A percentile compares a stretch with the other conserved stretches of the same genome.
phyloP scores from a whole-genome alignment of 2,888 invertebrate species.

The Eilema caniola region DNA sequence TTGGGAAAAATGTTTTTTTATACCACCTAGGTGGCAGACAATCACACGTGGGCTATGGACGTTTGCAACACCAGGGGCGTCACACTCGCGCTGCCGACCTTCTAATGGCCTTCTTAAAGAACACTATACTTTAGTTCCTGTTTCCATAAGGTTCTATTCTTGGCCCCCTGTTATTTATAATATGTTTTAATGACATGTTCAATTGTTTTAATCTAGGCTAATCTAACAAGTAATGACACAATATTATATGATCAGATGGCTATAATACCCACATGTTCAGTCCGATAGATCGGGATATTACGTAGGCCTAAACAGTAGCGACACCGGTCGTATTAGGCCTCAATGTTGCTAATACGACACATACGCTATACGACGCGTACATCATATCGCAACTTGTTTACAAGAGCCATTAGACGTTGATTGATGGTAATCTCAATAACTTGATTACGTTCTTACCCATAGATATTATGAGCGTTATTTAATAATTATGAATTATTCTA shows the following conservation, averaged over 20 bases:
- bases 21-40: too few species aligned
- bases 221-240: neutral
- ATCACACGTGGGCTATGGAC: too few species aligned
- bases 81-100: too few species aligned
- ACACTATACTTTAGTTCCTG: too few species aligned
- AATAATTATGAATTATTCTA: neutral
- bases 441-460: slow-evolving; percentile 15
- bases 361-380: neutral
- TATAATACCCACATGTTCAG: slow-evolving; percentile 1
- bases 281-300: slow-evolving; percentile 18
- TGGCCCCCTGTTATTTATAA: too few species aligned
- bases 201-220: too few species aligned
- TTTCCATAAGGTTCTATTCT: too few species aligned
- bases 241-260: neutral
- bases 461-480: neutral
- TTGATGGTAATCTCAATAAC: slow-evolving; percentile 39
- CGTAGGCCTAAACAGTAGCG: slow-evolving; percentile 1
- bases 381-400: slow-evolving; percentile 14
- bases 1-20: too few species aligned
- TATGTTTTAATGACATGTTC: too few species aligned
- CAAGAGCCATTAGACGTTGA: slow-evolving; percentile 23
- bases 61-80: too few species aligned
- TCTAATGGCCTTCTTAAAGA: too few species aligned
- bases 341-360: neutral
- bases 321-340: slow-evolving; percentile 11